phyloP scores from a whole-genome alignment of 2,113 vertebrate species.

The Steatornis caripensis region DNA sequence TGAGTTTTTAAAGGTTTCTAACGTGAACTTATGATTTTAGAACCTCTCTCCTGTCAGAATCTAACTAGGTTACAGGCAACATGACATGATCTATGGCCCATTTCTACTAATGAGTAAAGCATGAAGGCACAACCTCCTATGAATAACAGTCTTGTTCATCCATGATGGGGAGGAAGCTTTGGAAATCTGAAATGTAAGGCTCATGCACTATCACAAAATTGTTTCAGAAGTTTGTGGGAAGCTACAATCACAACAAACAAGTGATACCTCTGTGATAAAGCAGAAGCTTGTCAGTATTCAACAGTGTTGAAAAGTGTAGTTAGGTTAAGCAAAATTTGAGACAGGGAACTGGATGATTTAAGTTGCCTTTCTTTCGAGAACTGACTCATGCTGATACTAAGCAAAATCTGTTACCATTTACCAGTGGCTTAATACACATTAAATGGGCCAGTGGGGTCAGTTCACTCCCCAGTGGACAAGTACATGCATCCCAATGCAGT shows the following conservation, averaged over 20 bases:
- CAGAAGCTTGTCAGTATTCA: not conserved
- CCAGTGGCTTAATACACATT: not conserved
- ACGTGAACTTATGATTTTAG: conserved; percentile 68
- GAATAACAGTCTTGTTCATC: conserved; percentile 25
- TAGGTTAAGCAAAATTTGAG: not conserved
- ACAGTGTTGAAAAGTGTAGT: accelerated
- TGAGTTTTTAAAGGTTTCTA: conserved; percentile 76
- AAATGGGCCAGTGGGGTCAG: not conserved
- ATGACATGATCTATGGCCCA: conserved; percentile 67
- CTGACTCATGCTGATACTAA: not conserved
- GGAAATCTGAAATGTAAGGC: conserved; percentile 2
- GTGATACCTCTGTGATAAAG: not conserved
- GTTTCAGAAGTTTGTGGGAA: conserved; percentile 21
- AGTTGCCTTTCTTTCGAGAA: not conserved
- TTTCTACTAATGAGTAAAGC: conserved; percentile 68
- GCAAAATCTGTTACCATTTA: not conserved
- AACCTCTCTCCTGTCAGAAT: conserved; percentile 58
- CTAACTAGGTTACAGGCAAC: conserved; percentile 70
- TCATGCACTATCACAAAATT: not conserved
- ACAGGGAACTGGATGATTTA: accelerated
- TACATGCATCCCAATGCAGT: not conserved
- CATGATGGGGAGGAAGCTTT: not conserved
- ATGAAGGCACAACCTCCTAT: conserved; percentile 23
- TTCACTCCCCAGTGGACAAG: not conserved
- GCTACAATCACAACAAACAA: not conserved